phyloP scores from a whole-genome alignment of 2,888 invertebrate species.

The Agrochola litura region DNA sequence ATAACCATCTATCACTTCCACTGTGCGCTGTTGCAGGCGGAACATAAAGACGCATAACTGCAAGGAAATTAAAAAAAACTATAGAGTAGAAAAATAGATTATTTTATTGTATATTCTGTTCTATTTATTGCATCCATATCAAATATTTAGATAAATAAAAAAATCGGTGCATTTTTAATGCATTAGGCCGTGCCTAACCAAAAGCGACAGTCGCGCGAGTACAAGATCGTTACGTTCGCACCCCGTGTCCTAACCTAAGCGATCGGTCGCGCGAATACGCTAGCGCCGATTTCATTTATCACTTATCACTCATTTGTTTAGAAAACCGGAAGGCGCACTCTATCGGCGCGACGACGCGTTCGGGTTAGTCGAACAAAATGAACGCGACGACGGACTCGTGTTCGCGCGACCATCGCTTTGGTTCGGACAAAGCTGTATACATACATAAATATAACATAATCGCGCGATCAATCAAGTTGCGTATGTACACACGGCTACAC shows the following conservation, averaged over 20 bases:
- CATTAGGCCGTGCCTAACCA: not conserved
- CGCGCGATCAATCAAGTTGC: not conserved
- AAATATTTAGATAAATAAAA: conserved; percentile 27
- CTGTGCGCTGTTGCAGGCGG: not conserved
- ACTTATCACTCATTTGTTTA: not conserved
- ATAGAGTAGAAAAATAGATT: conserved; percentile 44
- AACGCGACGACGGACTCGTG: not conserved
- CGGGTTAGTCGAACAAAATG: not conserved
- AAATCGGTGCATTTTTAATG: conserved; percentile 42
- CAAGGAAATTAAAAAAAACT: conserved; percentile 10
- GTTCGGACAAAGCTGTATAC: not conserved
- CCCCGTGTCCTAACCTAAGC: not conserved
- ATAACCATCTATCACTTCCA: not conserved
- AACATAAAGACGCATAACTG: not conserved
- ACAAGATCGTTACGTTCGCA: not conserved
- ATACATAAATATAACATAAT: not conserved
- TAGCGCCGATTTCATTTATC: not conserved
- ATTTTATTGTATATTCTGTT: conserved; percentile 47
- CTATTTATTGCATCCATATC: conserved; percentile 35
- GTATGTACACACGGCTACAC: too few relatives aligned
- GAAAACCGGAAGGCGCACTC: not conserved
- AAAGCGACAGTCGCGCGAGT: not conserved
- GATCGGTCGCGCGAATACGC: not conserved
- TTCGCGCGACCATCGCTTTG: not conserved
- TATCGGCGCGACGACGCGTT: not conserved